Conservation (phyloP, 2,113 vertebrate species). For the Phyllostomus hastatus region DNA sequence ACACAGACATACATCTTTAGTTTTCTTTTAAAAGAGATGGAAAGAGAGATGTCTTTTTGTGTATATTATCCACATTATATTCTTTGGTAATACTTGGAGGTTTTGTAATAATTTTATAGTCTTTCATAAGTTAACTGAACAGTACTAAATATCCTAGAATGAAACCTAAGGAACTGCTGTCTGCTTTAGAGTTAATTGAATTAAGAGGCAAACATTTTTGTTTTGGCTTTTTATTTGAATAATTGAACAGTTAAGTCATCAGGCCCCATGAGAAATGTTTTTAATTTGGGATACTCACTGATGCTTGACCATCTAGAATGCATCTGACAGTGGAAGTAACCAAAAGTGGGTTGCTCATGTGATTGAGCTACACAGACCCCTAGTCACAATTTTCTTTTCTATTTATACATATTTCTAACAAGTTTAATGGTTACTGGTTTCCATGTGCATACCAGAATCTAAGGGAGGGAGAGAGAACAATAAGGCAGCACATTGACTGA, state of each 20-base stretch:
- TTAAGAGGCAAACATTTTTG: constrained; percentile 4
- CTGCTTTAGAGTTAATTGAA: background rate
- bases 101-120: constrained; percentile 30
- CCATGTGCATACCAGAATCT: background rate
- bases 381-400: background rate
- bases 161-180: constrained; percentile 1
- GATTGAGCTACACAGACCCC: background rate
- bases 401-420: background rate
- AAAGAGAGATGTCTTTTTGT: background rate
- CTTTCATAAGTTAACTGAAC: background rate
- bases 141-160: background rate
- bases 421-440: background rate
- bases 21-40: background rate
- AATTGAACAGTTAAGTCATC: background rate
- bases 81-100: constrained; percentile 10
- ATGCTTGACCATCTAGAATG: background rate
- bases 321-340: background rate
- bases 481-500: background rate
- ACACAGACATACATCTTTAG: constrained; percentile 31
- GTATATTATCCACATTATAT: background rate
- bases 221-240: constrained; percentile 5
- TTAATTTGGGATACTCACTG: background rate
- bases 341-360: background rate
- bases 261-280: background rate
- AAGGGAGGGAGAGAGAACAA: background rate